Base-by-base conservation (phyloP, 2,797 vertebrate species). In the Cirrhinus mrigala region DNA sequence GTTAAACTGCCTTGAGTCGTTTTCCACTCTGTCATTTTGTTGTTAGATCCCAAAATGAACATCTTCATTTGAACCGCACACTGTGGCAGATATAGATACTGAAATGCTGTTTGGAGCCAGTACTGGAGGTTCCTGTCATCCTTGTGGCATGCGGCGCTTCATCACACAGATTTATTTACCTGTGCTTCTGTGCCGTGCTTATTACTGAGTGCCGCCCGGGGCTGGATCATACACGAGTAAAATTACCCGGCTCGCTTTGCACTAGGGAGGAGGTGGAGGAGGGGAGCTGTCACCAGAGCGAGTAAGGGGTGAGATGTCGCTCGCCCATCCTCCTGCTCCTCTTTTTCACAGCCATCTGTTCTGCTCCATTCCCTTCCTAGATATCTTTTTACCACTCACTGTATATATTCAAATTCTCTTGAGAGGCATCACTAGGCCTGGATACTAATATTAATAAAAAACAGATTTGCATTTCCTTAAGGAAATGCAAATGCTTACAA, bases 161-260 rank as follows among this genome's bases (percentile, higher is more conserved):
- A 52, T 86, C 46, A 81, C 58, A 46, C 77, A 81, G 85, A 89
- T 90, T 89, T 87, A 90, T 85, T 87, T 84, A 88, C 80, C 81
- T 73, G 64, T 78, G 29, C 82, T 22, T 24, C 75, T 56, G 60
- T 60, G 64, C 78, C 74, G 15, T 82, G 27, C 69, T 84, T 85
- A 85, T 86, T 80, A 86, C 74, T 84, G 29, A 68, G 73, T 71
- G 27, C 62, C 33, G 82, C 84, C 75, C 16, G 20, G 48, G 62
- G 71, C 66, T 33, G 64, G 69, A 81, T 22, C 22, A 9, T 54
- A 74, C 66, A 66, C 60, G 54, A 54, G 75, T 77, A 85, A 83
- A 85, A 87, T 89, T 86, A 82, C 73, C 83, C 83, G 27, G 50
- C 64, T 83, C 33, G 27, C 58, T 81, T 64, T 84, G 79, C 69